Percentiles rank a stretch among this genome's conserved stretches.
Conservation (phyloP, 2,888 invertebrate species). For the Andrena marginata region DNA sequence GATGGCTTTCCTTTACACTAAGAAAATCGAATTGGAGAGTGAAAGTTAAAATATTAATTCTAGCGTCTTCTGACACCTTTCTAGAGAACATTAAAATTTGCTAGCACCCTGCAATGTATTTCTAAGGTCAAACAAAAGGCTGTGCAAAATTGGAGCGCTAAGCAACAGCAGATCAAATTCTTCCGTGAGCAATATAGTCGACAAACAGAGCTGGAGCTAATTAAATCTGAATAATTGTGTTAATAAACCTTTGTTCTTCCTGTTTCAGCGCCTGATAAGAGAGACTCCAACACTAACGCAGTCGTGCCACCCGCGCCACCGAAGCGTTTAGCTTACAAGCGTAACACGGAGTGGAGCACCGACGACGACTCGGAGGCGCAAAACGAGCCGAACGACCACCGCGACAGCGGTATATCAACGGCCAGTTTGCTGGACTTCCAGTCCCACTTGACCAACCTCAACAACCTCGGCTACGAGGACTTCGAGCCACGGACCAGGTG, state of each 20-base stretch:
- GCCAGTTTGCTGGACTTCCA: conserved; percentile 84
- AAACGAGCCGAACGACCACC: conserved; percentile 85
- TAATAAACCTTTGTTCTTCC: not conserved
- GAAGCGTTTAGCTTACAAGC: conserved; percentile 82
- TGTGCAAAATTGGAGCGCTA: too few relatives aligned
- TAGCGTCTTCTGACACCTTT: too few relatives aligned
- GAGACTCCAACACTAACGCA: conserved; percentile 84
- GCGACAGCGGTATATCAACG: conserved; percentile 87
- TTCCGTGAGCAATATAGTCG: too few relatives aligned
- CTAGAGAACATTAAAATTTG: too few relatives aligned
- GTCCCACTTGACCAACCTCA: conserved; percentile 82
- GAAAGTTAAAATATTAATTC: too few relatives aligned
- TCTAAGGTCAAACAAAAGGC: too few relatives aligned
- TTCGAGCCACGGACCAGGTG: conserved; percentile 83
- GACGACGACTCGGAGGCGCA: conserved; percentile 79
- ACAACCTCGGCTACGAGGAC: conserved; percentile 85
- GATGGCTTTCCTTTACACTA: too few relatives aligned
- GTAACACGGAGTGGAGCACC: conserved; percentile 81
- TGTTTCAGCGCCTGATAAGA: conserved; percentile 86
- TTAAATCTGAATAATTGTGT: too few relatives aligned
- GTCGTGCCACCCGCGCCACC: conserved; percentile 86
- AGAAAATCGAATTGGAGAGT: too few relatives aligned
- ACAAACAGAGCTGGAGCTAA: too few relatives aligned
- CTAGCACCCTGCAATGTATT: too few relatives aligned
- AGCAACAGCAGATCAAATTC: too few relatives aligned